phyloP scores from a whole-genome alignment of 2,113 vertebrate species.

The Alethe castanea region DNA sequence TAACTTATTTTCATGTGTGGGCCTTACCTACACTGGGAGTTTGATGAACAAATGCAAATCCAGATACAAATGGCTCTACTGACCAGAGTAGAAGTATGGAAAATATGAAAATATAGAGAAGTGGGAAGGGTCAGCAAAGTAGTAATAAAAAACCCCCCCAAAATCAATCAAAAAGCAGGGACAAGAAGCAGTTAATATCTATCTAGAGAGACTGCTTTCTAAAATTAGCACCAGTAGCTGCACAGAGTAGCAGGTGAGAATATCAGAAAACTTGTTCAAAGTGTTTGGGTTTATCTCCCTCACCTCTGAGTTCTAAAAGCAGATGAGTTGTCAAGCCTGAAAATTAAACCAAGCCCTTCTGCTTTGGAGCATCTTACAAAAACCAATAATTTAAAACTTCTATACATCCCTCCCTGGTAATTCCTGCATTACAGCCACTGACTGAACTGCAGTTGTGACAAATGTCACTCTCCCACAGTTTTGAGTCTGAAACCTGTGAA shows the following conservation, averaged over 20 bases:
- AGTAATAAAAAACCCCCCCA: fast-evolving
- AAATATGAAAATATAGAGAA: background rate
- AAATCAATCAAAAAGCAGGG: background rate
- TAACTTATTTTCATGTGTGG: background rate
- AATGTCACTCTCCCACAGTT: background rate
- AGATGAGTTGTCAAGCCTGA: background rate
- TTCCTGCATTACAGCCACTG: background rate
- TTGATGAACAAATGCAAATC: background rate
- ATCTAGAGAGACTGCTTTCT: background rate
- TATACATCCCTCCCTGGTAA: background rate
- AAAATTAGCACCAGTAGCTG: background rate
- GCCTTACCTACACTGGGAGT: background rate
- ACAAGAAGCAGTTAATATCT: background rate
- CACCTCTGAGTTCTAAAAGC: background rate
- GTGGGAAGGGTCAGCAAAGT: background rate
- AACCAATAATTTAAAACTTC: background rate
- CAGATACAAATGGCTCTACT: background rate
- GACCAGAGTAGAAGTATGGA: background rate
- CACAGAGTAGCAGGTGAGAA: background rate
- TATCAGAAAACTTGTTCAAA: background rate
- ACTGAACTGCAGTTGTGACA: background rate
- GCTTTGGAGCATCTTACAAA: background rate
- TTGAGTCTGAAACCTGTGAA: background rate
- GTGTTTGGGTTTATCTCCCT: background rate
- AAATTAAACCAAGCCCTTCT: background rate